phyloP scores from a whole-genome alignment of 2,113 vertebrate genomes.

The Leucoraja erinaceus region DNA sequence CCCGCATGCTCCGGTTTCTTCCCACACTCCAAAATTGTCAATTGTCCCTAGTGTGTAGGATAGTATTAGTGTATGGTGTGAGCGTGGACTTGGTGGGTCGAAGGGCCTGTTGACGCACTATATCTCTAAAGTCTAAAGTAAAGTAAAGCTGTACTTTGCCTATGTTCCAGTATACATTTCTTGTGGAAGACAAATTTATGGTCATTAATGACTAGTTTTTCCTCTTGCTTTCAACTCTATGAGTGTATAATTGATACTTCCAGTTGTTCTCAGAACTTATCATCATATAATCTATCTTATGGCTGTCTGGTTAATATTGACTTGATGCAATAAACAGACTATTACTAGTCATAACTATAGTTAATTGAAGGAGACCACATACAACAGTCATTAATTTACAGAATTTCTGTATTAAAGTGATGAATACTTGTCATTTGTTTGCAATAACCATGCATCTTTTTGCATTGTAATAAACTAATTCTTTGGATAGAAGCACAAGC shows the following conservation, averaged over 20 bases:
- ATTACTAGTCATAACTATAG: neutral
- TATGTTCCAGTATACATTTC: neutral
- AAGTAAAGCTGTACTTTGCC: neutral
- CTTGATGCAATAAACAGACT: neutral
- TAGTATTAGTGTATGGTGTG: too few relatives aligned
- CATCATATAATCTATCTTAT: neutral
- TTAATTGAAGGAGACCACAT: neutral
- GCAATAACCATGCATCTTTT: neutral
- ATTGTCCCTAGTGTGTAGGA: too few relatives aligned
- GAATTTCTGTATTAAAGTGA: neutral
- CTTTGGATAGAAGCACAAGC: neutral
- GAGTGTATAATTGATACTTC: neutral
- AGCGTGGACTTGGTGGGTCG: too few relatives aligned
- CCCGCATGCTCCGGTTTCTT: too few relatives aligned
- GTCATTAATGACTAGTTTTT: neutral
- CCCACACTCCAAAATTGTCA: too few relatives aligned
- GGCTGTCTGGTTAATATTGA: neutral
- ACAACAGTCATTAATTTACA: neutral
- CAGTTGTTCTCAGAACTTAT: neutral
- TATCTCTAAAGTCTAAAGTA: too few relatives aligned
- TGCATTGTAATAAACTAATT: neutral
- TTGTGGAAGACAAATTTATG: neutral
- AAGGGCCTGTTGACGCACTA: too few relatives aligned
- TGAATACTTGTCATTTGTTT: neutral
- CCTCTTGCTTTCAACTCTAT: neutral